Percentiles rank a stretch among this genome's conserved stretches.
phyloP scores from a whole-genome alignment of 2,888 invertebrate genomes.

The Leptopilina syphax region DNA sequence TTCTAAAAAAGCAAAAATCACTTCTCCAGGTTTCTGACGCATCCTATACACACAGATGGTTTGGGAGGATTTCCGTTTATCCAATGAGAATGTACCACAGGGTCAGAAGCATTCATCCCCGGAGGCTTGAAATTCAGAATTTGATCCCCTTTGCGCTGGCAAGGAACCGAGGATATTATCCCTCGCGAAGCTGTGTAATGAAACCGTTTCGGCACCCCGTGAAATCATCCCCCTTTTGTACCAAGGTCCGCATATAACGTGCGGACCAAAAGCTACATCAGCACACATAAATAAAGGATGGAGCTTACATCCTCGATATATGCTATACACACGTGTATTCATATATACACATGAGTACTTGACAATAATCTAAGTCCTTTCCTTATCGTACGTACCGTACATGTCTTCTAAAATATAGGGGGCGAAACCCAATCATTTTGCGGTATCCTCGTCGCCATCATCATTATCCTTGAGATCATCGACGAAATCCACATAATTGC shows the following conservation, averaged over 20 bases:
- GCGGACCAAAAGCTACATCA: slow-evolving; percentile 41
- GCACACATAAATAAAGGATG: slow-evolving; percentile 33
- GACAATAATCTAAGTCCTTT: slow-evolving; percentile 17
- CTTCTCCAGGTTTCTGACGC: background rate
- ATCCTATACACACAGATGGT: slow-evolving; percentile 8
- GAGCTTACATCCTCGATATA: background rate
- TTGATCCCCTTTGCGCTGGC: slow-evolving; percentile 69
- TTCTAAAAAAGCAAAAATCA: slow-evolving; percentile 3
- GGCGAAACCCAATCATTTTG: slow-evolving; percentile 43
- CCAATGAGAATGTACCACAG: slow-evolving; percentile 39
- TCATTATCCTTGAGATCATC: slow-evolving; percentile 59
- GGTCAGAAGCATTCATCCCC: slow-evolving; percentile 58
- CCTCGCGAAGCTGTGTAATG: slow-evolving; percentile 74
- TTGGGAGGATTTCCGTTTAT: slow-evolving; percentile 47
- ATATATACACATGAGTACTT: background rate
- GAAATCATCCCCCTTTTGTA: slow-evolving; percentile 65
- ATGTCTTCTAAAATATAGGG: background rate
- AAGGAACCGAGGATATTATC: slow-evolving; percentile 69
- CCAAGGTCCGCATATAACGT: slow-evolving; percentile 41
- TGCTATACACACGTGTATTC: background rate
- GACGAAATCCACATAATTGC: slow-evolving; percentile 64
- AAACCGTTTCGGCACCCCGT: slow-evolving; percentile 74
- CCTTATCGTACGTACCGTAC: background rate
- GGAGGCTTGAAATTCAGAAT: slow-evolving; percentile 66
- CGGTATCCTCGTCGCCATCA: slow-evolving; percentile 55